Base-by-base conservation (phyloP, 2,797 vertebrate genomes). In the Discoglossus pictus region DNA sequence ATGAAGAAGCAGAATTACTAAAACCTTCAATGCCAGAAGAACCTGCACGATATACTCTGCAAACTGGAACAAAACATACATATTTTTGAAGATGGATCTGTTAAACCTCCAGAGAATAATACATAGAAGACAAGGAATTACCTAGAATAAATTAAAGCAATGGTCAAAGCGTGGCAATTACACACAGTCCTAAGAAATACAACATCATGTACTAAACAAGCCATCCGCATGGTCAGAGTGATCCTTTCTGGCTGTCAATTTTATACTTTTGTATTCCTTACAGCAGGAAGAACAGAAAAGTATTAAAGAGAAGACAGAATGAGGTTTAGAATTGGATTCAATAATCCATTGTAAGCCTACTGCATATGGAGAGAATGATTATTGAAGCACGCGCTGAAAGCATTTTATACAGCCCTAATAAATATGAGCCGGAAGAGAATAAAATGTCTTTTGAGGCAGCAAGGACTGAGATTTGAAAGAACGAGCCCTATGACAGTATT, bases 191-290 rank as follows among this genome's bases (percentile, higher is more conserved):
- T 16, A 20, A 24, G 40, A 46, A 35, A 35, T 52, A 51, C 15
- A 10, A 52, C 50, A 52, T 60, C 59, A 47, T 17, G 44, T 24
- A 8, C 27, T 31, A 52, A 60, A 68, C 36, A 36, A 53, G 38
- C 23, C 23, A 16, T 27, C 44, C 43, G 36, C 18, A 27, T 68
- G 65, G 34, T 40, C 55, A 68, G 43, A 44, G 31, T 44, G 34
- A 61, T 40, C 16, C 18, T 54, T 68, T 25, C 25, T 46, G 50
- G n/a, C 65, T 53, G 56, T 53, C 65, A 53, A 44, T 53, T 53
- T 20, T 36, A 18, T 39, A 36, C 47, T 53, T 5, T 53, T 60
- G 36, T 52, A 16, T 52, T 51, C 46, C 24, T 11, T 23, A n/a
- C n/a, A n/a, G 20, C 38, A 54, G 51, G 18, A 47, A 46, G 16